Percentiles rank a stretch among this genome's conserved stretches.
Conservation (phyloP, 2,888 invertebrate genomes). For the Microctonus brassicae region DNA sequence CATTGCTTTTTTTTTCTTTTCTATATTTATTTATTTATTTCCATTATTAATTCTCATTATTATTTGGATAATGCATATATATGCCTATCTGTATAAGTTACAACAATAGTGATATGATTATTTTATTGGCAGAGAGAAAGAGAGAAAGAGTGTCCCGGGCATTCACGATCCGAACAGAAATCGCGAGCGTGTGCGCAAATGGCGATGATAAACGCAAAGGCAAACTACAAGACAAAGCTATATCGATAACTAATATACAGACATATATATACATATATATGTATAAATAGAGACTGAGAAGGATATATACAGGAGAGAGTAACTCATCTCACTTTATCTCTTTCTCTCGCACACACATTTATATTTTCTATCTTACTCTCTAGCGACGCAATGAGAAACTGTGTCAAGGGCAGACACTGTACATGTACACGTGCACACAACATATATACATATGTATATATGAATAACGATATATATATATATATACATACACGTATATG, state of each 20-base stretch:
- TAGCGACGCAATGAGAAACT: constrained; percentile 54
- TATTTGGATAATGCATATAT: background rate
- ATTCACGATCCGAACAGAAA: background rate
- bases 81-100: background rate
- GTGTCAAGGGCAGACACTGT: constrained; percentile 65
- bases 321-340: constrained; percentile 45
- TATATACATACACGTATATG: no score
- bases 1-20: no score
- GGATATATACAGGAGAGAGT: background rate
- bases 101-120: background rate
- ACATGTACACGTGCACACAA: constrained; percentile 3
- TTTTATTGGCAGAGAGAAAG: constrained; percentile 7
- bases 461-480: background rate
- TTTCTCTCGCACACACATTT: no score
- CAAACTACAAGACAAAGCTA: background rate
- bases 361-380: no score
- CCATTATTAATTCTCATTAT: background rate
- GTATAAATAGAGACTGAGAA: no score
- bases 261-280: no score
- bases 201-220: background rate
- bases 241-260: no score
- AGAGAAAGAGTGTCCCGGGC: no score
- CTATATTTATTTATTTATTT: no score
- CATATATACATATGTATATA: background rate
- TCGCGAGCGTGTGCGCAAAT: background rate